A percentile compares a stretch with the other conserved stretches of the same genome.
phyloP scores from a whole-genome alignment of 2,113 vertebrate species.

The Corvus hawaiiensis region DNA sequence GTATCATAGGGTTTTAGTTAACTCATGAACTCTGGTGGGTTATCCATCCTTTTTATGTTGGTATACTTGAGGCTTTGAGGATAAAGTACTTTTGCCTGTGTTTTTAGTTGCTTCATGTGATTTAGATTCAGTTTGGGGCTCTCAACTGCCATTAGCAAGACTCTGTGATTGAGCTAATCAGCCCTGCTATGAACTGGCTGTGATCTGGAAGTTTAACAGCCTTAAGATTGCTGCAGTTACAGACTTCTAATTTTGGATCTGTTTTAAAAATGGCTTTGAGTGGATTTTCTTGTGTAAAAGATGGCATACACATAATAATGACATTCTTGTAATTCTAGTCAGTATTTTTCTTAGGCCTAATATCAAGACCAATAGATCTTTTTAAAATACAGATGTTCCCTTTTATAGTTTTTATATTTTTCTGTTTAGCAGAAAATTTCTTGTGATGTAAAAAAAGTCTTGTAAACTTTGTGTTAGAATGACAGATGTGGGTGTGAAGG shows the following conservation, averaged over 20 bases:
- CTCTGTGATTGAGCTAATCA: slow-evolving; percentile 9
- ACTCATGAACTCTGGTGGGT: not conserved
- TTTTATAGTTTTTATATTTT: not conserved
- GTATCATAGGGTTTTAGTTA: not conserved
- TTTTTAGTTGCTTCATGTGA: not conserved
- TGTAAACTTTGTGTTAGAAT: not conserved
- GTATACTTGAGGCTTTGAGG: not conserved
- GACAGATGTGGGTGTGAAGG: not conserved
- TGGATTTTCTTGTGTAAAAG: not conserved
- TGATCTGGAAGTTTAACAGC: not conserved
- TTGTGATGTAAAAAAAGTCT: not conserved
- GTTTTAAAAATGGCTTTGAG: not conserved
- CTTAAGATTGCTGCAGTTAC: not conserved
- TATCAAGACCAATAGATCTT: not conserved
- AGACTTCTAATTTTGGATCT: not conserved
- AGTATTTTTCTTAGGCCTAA: not conserved
- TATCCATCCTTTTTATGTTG: not conserved
- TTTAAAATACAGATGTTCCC: not conserved
- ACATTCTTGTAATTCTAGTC: not conserved
- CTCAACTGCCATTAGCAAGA: not conserved
- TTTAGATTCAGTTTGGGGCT: not conserved
- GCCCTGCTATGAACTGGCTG: not conserved
- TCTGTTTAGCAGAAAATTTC: not conserved
- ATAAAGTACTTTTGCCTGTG: not conserved
- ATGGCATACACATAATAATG: not conserved